Evolutionary conservation across 2,797 vertebrate genomes (phyloP).

Genomic region (Lerista edwardsae): DNA sequence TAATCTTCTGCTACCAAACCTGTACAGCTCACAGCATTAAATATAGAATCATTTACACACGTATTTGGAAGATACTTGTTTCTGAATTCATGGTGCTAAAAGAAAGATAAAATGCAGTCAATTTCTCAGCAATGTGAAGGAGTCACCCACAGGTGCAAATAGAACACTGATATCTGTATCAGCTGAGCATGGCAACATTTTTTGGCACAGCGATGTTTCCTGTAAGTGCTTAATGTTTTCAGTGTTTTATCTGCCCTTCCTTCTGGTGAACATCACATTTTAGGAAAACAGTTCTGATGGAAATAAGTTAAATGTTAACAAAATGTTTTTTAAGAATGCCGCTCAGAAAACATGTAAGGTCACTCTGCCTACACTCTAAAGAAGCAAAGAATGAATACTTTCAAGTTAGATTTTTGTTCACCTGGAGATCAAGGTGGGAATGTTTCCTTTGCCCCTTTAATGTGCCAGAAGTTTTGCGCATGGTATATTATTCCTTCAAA

Average conservation of each 20-base stretch:
- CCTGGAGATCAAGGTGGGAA: slow-evolving; percentile 21
- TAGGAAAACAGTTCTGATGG: slow-evolving; percentile 45
- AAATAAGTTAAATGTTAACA: slow-evolving; percentile 48
- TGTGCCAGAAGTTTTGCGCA: not conserved
- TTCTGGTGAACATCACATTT: slow-evolving; percentile 34
- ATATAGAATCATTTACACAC: not conserved
- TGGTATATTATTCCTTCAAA: slow-evolving; percentile 49
- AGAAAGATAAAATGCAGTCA: no score
- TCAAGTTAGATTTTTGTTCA: slow-evolving; percentile 51
- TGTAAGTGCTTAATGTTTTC: slow-evolving; percentile 30
- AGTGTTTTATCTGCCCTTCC: slow-evolving; percentile 26
- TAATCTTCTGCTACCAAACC: not conserved
- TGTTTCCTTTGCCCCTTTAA: not conserved
- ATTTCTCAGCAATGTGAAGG: not conserved
- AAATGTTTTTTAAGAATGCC: slow-evolving; percentile 35
- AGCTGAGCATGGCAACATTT: not conserved
- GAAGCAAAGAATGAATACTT: slow-evolving; percentile 7
- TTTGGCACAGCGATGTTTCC: not conserved
- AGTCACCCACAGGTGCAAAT: slow-evolving; percentile 3
- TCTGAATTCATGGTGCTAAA: not conserved
- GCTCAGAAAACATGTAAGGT: slow-evolving; percentile 32
- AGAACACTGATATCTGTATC: not conserved
- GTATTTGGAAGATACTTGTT: no score
- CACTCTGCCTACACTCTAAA: slow-evolving; percentile 6
- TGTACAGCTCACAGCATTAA: not conserved